phyloP scores from a whole-genome alignment of 2,888 invertebrate species.

The Chorisops tibialis region DNA sequence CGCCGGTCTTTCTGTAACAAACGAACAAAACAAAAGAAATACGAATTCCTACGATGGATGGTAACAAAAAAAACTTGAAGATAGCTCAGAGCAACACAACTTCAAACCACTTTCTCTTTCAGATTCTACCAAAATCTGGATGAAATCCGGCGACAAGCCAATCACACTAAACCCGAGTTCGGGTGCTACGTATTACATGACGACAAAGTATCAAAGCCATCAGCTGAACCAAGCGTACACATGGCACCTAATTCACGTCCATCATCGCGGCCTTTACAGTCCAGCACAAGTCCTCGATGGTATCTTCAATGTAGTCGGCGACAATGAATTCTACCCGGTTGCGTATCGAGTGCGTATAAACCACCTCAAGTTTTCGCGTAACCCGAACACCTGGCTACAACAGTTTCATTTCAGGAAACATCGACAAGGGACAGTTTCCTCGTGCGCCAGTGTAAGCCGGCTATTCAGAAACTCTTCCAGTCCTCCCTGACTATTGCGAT shows the following conservation, averaged over 20 bases:
- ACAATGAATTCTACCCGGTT: slow-evolving; percentile 30
- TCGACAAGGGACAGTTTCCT: slow-evolving; percentile 22
- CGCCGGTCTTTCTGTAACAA: no score
- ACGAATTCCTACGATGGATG: no score
- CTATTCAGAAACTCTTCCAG: slow-evolving; percentile 27
- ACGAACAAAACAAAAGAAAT: no score
- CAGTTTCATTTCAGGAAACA: slow-evolving; percentile 14
- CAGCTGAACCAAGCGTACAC: slow-evolving; percentile 39
- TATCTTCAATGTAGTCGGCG: slow-evolving; percentile 17
- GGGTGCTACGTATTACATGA: slow-evolving; percentile 38
- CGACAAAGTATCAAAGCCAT: slow-evolving; percentile 38
- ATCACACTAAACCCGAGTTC: slow-evolving; percentile 40
- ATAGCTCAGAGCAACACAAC: no score
- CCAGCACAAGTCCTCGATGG: slow-evolving; percentile 25
- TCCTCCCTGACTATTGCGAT: slow-evolving; percentile 7
- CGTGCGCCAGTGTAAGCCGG: slow-evolving; percentile 24
- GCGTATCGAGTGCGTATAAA: slow-evolving; percentile 27
- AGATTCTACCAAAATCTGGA: not conserved
- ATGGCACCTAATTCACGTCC: slow-evolving; percentile 44
- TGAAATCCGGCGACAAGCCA: slow-evolving; percentile 36
- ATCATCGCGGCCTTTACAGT: slow-evolving; percentile 39
- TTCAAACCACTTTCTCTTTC: not conserved
- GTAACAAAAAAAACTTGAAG: no score
- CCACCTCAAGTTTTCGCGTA: not conserved
- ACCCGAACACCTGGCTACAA: not conserved